Percentiles rank a stretch among this genome's conserved stretches.
Conservation (phyloP, 53 echinoderm and acorn worm species). For the Holothuria leucospilota region DNA sequence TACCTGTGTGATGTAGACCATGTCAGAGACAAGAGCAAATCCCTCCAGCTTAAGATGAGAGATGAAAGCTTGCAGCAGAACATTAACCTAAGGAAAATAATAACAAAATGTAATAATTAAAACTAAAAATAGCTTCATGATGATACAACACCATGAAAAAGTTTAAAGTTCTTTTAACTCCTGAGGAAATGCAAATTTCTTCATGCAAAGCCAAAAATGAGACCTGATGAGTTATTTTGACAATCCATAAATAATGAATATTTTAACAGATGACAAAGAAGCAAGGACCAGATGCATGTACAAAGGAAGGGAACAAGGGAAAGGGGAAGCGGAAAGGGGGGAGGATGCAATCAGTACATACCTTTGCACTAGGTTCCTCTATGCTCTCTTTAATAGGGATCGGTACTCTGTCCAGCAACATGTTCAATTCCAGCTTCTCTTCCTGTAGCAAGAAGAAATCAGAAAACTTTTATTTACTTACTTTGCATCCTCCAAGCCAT, state of each 20-base stretch:
- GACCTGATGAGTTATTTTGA: no score
- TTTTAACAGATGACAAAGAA: no score
- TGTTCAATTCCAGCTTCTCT: constrained; percentile 94
- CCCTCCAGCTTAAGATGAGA: constrained; percentile 97
- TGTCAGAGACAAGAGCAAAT: constrained; percentile 96
- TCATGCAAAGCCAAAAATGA: no score
- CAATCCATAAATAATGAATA: no score
- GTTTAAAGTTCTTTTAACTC: no score
- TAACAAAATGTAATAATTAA: background rate
- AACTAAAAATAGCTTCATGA: background rate
- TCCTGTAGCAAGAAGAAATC: constrained; percentile 58
- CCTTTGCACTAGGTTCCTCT: constrained; percentile 99
- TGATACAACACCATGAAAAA: background rate
- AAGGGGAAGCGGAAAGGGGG: no score
- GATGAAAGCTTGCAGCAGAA: constrained; percentile 94
- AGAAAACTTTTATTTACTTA: no score
- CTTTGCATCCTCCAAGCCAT: no score
- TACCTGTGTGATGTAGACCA: constrained; percentile 99
- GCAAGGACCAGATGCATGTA: no score
- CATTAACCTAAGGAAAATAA: constrained; percentile 77
- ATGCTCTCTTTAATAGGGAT: constrained; percentile 99
- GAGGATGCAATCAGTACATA: constrained; percentile 6
- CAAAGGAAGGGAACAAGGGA: no score
- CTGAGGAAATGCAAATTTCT: no score
- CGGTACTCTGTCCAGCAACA: constrained; percentile 92